phyloP scores from a whole-genome alignment of 2,797 vertebrate species.

The Squalus acanthias region DNA sequence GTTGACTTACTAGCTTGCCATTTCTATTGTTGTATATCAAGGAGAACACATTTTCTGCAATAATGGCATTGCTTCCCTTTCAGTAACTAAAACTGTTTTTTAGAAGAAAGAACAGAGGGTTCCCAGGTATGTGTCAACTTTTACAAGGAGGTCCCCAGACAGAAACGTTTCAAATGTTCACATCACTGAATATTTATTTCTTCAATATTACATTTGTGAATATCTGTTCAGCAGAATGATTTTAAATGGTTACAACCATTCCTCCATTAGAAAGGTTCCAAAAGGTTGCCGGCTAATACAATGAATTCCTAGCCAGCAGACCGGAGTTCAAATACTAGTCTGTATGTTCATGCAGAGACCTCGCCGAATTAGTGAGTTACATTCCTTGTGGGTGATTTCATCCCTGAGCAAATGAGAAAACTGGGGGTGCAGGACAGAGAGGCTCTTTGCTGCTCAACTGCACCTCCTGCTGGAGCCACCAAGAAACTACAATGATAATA shows the following conservation, averaged over 20 bases:
- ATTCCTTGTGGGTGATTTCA: background rate
- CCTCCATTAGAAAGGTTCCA: background rate
- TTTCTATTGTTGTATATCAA: background rate
- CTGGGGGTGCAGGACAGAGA: background rate
- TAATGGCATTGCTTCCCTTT: background rate
- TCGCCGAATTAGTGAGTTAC: background rate
- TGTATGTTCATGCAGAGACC: background rate
- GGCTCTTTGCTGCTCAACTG: no score
- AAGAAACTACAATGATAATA: background rate
- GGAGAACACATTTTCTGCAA: background rate
- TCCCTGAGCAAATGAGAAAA: background rate
- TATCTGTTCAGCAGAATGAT: background rate
- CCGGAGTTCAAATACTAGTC: background rate
- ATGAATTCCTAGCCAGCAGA: background rate
- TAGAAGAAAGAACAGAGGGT: background rate
- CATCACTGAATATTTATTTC: background rate
- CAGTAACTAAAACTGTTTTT: background rate
- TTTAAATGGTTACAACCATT: background rate
- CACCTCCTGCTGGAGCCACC: background rate
- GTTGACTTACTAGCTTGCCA: background rate
- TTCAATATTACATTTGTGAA: constrained; percentile 1
- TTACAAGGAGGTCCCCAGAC: background rate
- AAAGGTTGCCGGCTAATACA: background rate
- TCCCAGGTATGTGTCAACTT: no score
- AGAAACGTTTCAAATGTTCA: background rate